Conservation (phyloP, 2,797 vertebrate genomes). For the Epinephelus awoara region DNA sequence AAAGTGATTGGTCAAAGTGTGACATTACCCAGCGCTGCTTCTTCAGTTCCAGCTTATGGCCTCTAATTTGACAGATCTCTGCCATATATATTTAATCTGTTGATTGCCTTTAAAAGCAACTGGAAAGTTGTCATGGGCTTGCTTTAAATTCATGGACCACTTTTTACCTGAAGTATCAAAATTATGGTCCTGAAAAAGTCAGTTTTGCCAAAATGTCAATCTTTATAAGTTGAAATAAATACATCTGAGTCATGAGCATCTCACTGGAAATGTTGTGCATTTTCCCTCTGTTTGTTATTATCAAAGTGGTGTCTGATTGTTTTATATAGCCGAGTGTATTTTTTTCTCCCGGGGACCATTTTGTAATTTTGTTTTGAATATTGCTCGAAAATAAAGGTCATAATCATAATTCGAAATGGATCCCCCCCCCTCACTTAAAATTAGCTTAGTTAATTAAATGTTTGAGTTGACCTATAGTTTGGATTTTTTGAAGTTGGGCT, state of each 20-base stretch:
- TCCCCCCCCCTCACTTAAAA: background rate
- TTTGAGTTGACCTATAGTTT: no score
- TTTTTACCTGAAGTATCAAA: background rate
- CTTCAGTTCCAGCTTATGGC: background rate
- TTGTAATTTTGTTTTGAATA: background rate
- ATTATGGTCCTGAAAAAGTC: background rate
- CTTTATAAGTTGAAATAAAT: background rate
- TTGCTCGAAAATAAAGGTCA: background rate
- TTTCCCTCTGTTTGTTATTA: background rate
- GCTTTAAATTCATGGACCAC: background rate
- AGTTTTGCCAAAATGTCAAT: background rate
- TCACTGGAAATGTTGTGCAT: background rate
- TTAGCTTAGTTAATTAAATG: background rate
- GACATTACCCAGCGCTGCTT: background rate
- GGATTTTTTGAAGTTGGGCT: no score
- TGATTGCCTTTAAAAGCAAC: background rate
- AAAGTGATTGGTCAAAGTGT: conserved; percentile 11
- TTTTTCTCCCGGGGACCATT: background rate
- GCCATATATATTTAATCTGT: background rate
- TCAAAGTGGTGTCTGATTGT: background rate
- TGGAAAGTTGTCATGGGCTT: background rate
- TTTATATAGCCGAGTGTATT: background rate
- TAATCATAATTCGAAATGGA: background rate
- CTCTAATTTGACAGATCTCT: background rate
- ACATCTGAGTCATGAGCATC: background rate